Percentiles rank a stretch among this genome's conserved stretches.
phyloP scores from a whole-genome alignment of 2,888 invertebrate species.

The Steinernema hermaphroditum region DNA sequence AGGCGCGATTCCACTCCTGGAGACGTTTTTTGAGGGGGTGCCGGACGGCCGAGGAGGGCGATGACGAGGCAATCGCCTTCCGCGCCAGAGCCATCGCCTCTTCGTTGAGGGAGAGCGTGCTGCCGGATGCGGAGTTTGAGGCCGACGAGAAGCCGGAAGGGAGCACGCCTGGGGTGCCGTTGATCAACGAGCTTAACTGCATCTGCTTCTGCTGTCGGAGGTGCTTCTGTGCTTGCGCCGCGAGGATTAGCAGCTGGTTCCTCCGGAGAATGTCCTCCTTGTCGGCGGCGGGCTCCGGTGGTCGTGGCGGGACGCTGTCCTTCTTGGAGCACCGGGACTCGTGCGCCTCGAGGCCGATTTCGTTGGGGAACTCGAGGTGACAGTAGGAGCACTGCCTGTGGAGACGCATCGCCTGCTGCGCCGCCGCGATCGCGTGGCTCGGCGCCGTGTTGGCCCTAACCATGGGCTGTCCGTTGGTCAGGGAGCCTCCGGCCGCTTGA shows the following conservation, averaged over 20 bases:
- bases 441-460: slow-evolving; percentile 37
- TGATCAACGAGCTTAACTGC: not conserved
- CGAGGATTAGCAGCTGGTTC: not conserved
- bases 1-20: slow-evolving; percentile 33
- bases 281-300: slow-evolving; percentile 24
- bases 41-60: slow-evolving; percentile 33
- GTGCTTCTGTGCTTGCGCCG: slow-evolving; percentile 14
- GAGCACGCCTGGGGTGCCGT: not conserved
- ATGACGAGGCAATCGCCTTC: slow-evolving; percentile 7
- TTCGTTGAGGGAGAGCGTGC: slow-evolving; percentile 11
- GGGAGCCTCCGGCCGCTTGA: slow-evolving; percentile 48
- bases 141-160: not conserved
- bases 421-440: not conserved
- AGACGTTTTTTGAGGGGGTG: slow-evolving; percentile 44
- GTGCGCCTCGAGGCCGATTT: slow-evolving; percentile 59
- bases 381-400: slow-evolving; percentile 39
- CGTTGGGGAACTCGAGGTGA: slow-evolving; percentile 58
- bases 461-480: slow-evolving; percentile 62
- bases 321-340: slow-evolving; percentile 55
- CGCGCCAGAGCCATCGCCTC: slow-evolving; percentile 22
- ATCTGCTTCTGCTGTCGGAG: not conserved
- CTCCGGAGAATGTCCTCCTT: slow-evolving; percentile 36
- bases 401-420: slow-evolving; percentile 1
- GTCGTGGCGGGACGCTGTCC: not conserved
- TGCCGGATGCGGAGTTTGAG: not conserved